Percentiles rank a stretch among this genome's conserved stretches.
Evolutionary conservation across 2,113 vertebrate genomes (phyloP).

Genomic region (Rutilus rutilus): DNA sequence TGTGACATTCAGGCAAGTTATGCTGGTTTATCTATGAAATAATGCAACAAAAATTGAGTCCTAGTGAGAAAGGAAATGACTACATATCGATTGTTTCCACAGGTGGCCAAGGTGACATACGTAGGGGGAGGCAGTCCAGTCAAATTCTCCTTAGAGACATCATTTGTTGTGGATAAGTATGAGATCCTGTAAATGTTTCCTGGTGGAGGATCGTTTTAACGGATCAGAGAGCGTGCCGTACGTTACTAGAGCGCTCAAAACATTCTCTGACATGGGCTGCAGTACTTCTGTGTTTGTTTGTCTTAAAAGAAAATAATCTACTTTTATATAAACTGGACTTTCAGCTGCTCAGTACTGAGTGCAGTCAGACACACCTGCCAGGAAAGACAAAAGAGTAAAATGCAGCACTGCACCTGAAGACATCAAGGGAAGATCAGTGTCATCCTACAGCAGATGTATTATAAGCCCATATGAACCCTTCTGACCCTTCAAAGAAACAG

Average conservation of each 20-base stretch:
- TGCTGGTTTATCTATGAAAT: not conserved
- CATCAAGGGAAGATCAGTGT: constrained; percentile 6
- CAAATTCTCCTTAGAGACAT: constrained; percentile 93
- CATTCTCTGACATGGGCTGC: constrained; percentile 59
- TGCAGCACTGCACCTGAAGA: constrained; percentile 36
- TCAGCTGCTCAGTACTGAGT: constrained; percentile 55
- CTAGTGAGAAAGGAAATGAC: not conserved
- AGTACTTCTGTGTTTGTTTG: constrained; percentile 80
- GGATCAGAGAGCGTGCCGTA: constrained; percentile 67
- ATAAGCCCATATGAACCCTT: not conserved
- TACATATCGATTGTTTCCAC: constrained; percentile 9
- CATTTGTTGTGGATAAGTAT: constrained; percentile 96
- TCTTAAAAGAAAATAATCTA: constrained; percentile 70
- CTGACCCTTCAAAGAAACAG: constrained; percentile 37
- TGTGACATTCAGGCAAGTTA: constrained; percentile 91
- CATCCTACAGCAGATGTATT: not conserved
- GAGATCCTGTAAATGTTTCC: constrained; percentile 90
- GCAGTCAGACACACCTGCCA: constrained; percentile 45
- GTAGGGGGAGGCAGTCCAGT: constrained; percentile 88
- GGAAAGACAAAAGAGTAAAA: constrained; percentile 45
- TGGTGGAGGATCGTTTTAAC: constrained; percentile 60
- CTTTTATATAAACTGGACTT: constrained; percentile 71
- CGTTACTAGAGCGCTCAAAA: constrained; percentile 62
- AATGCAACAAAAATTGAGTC: not conserved
- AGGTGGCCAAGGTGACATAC: constrained; percentile 95